A percentile compares a stretch with the other conserved stretches of the same genome.
phyloP scores from a whole-genome alignment of 1,140 invertebrate genomes.

The Drosophila gunungcola region DNA sequence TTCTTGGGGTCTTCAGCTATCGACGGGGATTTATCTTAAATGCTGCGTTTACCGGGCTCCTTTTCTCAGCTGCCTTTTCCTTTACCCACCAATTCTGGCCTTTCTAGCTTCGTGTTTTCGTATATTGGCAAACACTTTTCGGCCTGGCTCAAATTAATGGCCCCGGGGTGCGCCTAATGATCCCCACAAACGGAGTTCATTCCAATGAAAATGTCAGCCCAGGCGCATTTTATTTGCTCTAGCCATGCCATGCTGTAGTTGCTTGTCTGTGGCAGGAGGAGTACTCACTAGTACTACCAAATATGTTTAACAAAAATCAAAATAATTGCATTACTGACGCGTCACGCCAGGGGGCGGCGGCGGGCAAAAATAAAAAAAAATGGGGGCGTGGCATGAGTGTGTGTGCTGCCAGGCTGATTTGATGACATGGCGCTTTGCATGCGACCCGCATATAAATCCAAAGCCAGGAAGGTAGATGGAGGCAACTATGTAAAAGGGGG shows the following conservation, averaged over 20 bases:
- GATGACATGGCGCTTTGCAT: constrained; percentile 52
- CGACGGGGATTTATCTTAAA: constrained; percentile 79
- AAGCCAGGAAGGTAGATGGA: neutral
- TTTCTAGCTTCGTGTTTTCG: constrained; percentile 28
- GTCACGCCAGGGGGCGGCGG: constrained; percentile 36
- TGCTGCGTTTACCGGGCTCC: constrained; percentile 70
- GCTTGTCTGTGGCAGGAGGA: neutral
- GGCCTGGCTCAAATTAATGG: constrained; percentile 70
- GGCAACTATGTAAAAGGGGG: constrained; percentile 53
- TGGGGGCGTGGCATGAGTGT: constrained; percentile 13
- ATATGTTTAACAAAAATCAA: constrained; percentile 67
- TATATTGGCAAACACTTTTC: constrained; percentile 77
- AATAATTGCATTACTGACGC: constrained; percentile 79
- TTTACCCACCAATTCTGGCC: constrained; percentile 4
- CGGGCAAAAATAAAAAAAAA: neutral
- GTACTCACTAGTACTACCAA: constrained; percentile 23
- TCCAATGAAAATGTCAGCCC: constrained; percentile 74
- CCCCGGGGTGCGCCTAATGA: constrained; percentile 75
- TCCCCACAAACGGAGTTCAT: constrained; percentile 39
- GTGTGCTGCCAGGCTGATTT: constrained; percentile 49
- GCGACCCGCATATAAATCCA: constrained; percentile 69
- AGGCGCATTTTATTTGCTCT: constrained; percentile 70
- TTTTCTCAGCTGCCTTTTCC: constrained; percentile 14
- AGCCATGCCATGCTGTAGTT: constrained; percentile 50
- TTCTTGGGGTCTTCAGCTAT: constrained; percentile 45